These are phyloP conservation scores for Sphaerophoria rueppellii DNA, from an alignment of 2,888 invertebrate genomes.

Conservation along the genomic window DNA sequence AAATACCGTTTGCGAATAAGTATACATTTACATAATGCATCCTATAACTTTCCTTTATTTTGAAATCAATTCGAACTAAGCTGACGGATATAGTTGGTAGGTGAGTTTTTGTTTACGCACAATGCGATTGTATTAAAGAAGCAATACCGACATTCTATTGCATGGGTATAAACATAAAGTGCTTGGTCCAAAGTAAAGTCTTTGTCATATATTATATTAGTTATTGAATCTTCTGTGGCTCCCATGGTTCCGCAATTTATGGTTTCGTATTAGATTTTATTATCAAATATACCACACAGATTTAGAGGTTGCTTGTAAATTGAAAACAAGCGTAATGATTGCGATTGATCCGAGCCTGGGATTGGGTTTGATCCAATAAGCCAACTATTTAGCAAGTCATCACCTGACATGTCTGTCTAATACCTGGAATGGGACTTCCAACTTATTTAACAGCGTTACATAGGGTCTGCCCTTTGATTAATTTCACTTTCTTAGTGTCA, in stretches of 20 bases:
- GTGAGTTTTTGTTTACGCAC: conserved; percentile 12
- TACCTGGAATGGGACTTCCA: no score
- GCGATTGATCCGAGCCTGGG: no score
- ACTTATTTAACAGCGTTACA: no score
- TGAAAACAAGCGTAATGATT: conserved; percentile 14
- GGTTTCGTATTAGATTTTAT: conserved; percentile 60
- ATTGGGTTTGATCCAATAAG: no score
- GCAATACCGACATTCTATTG: neutral
- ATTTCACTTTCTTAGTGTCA: no score
- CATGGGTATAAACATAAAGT: conserved; percentile 17
- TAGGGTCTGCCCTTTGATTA: no score
- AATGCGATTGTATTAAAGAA: conserved; percentile 10
- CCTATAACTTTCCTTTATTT: conserved; percentile 59
- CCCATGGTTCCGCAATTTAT: conserved; percentile 31
- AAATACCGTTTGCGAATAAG: conserved; percentile 48
- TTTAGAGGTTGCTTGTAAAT: conserved; percentile 48
- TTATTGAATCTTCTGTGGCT: conserved; percentile 28
- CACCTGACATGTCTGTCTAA: no score
- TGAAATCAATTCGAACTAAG: conserved; percentile 63
- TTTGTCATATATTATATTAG: conserved; percentile 43
- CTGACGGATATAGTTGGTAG: conserved; percentile 33
- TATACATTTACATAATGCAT: conserved; percentile 52
- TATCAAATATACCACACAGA: conserved; percentile 26
- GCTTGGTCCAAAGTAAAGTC: conserved; percentile 46
- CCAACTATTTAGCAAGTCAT: no score